Base-by-base conservation (phyloP, 2,888 invertebrate species). In the Smittia sp. region DNA sequence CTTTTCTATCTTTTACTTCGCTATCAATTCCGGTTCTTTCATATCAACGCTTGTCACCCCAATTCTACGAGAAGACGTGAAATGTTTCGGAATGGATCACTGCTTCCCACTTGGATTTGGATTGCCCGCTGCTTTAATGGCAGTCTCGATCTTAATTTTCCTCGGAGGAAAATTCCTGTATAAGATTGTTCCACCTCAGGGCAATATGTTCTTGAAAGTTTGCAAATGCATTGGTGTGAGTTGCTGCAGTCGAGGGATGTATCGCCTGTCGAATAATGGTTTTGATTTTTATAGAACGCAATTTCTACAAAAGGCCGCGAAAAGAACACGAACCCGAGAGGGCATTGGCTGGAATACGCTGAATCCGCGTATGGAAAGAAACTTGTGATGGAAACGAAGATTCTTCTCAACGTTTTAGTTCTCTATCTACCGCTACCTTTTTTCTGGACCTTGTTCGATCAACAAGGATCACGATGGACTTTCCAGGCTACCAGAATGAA, bases 381-480 rank as follows among this genome's bases (percentile, higher is more conserved):
- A 63, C 85, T 94, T 77, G 88, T 95, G 27, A 83, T 84, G 1
- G 95, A 96, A 77, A 88, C 94, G 1, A 93, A 92, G 81, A 86
- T 87, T n/a, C 84, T 93, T 0, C 80, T 95, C 46, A 87, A 88
- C 27, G 88, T 96, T 1, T 82, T 96, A 22, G 85, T 89, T 73
- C 84, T 96, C 46, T 96, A 92, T 79, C 81, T 94, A 6, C 96
- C 97, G 0, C 80, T 96, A 65, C 96, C 96, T 0, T 84, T 97
- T 25, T 98, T 96, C 83, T 98, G 96, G 96, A 91, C 97, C 0
- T 85, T 98, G 4, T 92, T 91, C 80, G 97, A 98, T 82, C 98
- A 98, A 80, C 92, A 92, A 87, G 95, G 93, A 20, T 94, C 94
- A 0, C 86, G 93, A 75, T 96, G 96, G 96, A 94, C 94, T 0